Conservation (phyloP, 2,888 invertebrate species). For the Salticus scenicus region DNA sequence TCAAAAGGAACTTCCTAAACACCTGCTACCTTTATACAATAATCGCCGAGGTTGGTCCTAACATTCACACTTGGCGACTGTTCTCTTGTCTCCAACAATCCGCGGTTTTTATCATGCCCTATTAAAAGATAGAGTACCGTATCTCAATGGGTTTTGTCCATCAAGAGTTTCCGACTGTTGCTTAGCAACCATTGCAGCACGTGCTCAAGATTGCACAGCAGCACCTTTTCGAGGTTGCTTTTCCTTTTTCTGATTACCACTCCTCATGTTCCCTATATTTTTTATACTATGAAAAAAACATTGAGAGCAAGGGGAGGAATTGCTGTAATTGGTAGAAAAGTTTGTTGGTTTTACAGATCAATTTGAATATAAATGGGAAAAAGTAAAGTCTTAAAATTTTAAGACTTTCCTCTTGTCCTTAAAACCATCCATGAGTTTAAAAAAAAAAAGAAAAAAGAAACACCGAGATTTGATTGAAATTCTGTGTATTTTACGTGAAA, state of each 20-base stretch:
- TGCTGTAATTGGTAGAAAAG: conserved; percentile 12
- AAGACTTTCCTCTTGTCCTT: no score
- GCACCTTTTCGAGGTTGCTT: background rate
- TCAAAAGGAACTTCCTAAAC: conserved; percentile 13
- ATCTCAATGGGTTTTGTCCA: conserved; percentile 45
- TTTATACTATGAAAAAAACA: conserved; percentile 3
- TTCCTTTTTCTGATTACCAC: conserved; percentile 15
- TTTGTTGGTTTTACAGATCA: conserved; percentile 2
- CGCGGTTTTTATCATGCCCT: conserved; percentile 49
- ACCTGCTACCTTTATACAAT: conserved; percentile 4
- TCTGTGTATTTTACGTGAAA: no score
- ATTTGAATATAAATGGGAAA: conserved; percentile 22
- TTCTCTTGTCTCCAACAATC: conserved; percentile 26
- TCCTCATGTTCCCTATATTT: background rate
- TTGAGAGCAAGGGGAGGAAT: background rate
- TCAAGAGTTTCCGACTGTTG: conserved; percentile 34
- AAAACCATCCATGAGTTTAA: no score
- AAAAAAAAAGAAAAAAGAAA: no score
- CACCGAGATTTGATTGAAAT: no score
- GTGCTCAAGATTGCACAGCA: conserved; percentile 38
- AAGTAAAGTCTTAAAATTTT: background rate
- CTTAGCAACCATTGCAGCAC: conserved; percentile 39
- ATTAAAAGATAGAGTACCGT: conserved; percentile 22
- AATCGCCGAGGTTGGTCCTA: conserved; percentile 28
- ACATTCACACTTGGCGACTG: conserved; percentile 12